Evolutionary conservation across 1,140 invertebrate species (phyloP).

Genomic region (Chrysoperla carnea): DNA sequence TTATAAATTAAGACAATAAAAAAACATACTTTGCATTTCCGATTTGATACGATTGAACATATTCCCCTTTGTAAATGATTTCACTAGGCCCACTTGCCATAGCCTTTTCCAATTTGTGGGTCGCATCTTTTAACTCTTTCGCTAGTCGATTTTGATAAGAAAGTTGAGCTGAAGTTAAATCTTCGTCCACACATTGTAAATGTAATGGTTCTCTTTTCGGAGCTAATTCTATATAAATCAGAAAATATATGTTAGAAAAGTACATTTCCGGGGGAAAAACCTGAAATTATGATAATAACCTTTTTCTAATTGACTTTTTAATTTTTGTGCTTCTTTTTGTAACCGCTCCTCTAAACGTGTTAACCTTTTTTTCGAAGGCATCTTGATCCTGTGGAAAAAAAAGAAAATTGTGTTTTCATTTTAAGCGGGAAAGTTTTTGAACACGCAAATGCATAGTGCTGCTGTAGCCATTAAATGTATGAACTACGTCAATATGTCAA

Average conservation of each 20-base stretch:
- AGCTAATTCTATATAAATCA: neutral
- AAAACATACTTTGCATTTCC: constrained; percentile 1
- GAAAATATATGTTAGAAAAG: neutral
- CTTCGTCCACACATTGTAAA: constrained; percentile 47
- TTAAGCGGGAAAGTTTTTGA: no score
- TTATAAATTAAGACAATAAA: neutral
- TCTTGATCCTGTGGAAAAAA: neutral
- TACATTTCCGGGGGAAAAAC: no score
- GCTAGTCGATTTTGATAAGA: constrained; percentile 30
- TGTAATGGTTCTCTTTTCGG: constrained; percentile 26
- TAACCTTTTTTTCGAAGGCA: neutral
- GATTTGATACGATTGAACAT: constrained; percentile 30
- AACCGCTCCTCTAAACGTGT: neutral
- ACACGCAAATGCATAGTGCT: no score
- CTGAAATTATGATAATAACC: neutral
- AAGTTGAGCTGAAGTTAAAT: constrained; percentile 39
- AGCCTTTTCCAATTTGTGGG: constrained; percentile 32
- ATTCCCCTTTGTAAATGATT: constrained; percentile 35
- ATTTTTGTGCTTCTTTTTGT: neutral
- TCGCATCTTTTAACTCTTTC: constrained; percentile 37
- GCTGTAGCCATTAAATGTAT: no score
- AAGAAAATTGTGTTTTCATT: no score
- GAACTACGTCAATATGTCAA: no score
- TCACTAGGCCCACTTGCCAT: constrained; percentile 37
- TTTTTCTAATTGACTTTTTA: neutral